Percentiles rank a stretch among this genome's conserved stretches.
Evolutionary conservation across 1,140 invertebrate species (phyloP).

Genomic region (Heliconius hermathena): DNA sequence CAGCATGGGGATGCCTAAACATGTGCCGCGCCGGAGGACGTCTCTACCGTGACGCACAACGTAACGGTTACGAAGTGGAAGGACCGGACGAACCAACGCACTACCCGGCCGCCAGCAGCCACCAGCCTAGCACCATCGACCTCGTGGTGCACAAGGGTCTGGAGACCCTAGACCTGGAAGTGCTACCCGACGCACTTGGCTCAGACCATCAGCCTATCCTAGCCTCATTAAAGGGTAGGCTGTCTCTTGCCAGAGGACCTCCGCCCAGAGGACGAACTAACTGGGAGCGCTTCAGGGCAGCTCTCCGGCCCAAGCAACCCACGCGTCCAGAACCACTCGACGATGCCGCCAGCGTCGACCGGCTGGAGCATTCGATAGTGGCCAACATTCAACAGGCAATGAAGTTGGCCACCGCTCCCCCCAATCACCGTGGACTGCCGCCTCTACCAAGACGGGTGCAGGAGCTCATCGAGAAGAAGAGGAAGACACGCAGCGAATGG

Average conservation of each 20-base stretch:
- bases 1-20: slow-evolving; percentile 37
- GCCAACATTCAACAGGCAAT: accelerated
- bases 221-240: background rate
- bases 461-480: too few species aligned
- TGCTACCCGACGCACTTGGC: background rate
- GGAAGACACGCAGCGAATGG: too few species aligned
- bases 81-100: slow-evolving; percentile 17
- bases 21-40: background rate
- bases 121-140: too few species aligned
- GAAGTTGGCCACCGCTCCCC: too few species aligned
- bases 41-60: slow-evolving; percentile 25
- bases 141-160: background rate
- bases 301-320: background rate
- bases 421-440: accelerated
- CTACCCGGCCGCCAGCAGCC: too few species aligned
- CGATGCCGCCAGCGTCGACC: background rate
- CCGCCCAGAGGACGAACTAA: background rate
- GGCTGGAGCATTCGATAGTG: background rate
- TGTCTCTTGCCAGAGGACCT: background rate
- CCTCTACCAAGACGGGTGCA: too few species aligned
- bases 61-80: slow-evolving; percentile 8
- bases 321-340: background rate
- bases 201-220: background rate
- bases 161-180: background rate
- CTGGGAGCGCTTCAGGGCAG: background rate